Evolutionary conservation across 2,888 invertebrate genomes (phyloP).

Genomic region (Tinea semifulvella): DNA sequence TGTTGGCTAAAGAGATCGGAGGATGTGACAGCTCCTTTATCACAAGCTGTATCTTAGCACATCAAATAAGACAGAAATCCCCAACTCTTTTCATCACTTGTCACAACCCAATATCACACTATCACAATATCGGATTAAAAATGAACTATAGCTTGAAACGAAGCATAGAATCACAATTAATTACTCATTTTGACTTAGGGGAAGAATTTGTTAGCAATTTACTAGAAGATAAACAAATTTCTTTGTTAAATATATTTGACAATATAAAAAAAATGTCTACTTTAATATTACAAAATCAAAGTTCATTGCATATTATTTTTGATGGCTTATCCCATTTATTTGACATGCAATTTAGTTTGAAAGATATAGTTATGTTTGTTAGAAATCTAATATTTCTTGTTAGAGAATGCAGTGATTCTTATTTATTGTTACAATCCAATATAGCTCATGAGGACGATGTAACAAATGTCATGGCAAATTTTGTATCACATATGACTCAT

Average conservation of each 20-base stretch:
- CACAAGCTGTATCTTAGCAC: constrained; percentile 71
- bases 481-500: constrained; percentile 70
- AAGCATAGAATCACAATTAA: constrained; percentile 39
- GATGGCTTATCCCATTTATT: constrained; percentile 79
- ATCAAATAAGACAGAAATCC: constrained; percentile 67
- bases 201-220: constrained; percentile 31
- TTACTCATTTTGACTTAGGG: constrained; percentile 40
- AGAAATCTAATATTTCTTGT: constrained; percentile 48
- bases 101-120: constrained; percentile 77
- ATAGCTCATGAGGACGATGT: constrained; percentile 65
- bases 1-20: constrained; percentile 75
- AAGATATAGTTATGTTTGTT: constrained; percentile 58
- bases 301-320: constrained; percentile 67
- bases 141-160: constrained; percentile 75
- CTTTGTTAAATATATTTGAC: constrained; percentile 46
- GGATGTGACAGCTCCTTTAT: constrained; percentile 78
- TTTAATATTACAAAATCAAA: constrained; percentile 36
- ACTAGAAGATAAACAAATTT: constrained; percentile 27
- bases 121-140: constrained; percentile 77
- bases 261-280: constrained; percentile 44
- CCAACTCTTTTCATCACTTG: constrained; percentile 71
- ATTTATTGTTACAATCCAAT: constrained; percentile 66
- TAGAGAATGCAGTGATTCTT: constrained; percentile 35
- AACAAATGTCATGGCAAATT: constrained; percentile 66
- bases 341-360: constrained; percentile 67